phyloP scores from a whole-genome alignment of 1,140 invertebrate species.

The Hyphantria cunea region DNA sequence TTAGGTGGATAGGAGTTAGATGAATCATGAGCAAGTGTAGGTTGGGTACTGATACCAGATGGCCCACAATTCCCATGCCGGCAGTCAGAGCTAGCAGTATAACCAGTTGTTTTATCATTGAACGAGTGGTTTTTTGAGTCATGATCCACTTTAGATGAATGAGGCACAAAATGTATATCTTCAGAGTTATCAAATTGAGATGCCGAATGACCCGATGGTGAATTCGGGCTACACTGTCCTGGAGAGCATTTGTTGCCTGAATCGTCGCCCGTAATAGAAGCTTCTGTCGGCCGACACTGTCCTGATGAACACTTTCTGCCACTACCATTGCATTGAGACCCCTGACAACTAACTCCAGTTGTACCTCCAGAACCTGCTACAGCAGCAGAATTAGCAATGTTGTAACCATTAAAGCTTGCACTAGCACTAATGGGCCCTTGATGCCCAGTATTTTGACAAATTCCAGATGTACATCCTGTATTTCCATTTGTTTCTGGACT shows the following conservation, averaged over 20 bases:
- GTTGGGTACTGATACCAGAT: neutral
- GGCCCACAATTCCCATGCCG: constrained; percentile 38
- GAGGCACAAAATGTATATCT: constrained; percentile 43
- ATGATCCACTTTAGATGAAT: constrained; percentile 17
- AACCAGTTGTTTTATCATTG: neutral
- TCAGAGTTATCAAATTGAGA: constrained; percentile 26
- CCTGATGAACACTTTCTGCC: constrained; percentile 39
- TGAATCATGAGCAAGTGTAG: neutral
- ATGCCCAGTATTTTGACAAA: constrained; percentile 31
- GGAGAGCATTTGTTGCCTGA: constrained; percentile 22
- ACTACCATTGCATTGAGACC: constrained; percentile 26
- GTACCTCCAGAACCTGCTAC: constrained; percentile 36
- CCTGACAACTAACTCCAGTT: constrained; percentile 12
- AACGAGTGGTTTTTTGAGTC: constrained; percentile 8
- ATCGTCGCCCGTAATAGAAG: neutral
- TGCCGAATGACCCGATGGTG: neutral
- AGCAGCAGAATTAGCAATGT: constrained; percentile 34
- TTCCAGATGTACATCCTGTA: constrained; percentile 40
- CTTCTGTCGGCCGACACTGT: constrained; percentile 28
- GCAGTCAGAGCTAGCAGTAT: constrained; percentile 19
- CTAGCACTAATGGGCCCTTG: constrained; percentile 2
- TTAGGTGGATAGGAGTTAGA: constrained; percentile 11
- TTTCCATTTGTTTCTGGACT: constrained; percentile 31
- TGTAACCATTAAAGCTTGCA: neutral
- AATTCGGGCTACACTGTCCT: constrained; percentile 30